Conservation (phyloP, 2,888 invertebrate genomes). For the Drosophila maculinotata region DNA sequence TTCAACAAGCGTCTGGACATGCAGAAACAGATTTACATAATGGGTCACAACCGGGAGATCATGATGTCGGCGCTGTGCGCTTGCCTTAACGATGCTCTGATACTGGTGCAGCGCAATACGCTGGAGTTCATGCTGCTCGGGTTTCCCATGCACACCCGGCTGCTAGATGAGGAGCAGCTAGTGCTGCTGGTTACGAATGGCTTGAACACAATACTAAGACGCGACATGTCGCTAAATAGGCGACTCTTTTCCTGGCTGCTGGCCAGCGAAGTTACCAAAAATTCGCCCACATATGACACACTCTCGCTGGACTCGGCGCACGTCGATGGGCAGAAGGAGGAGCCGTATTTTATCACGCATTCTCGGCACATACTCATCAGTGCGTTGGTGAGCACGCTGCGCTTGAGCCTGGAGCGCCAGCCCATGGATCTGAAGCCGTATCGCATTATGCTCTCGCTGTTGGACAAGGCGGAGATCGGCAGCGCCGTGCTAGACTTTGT, state of each 20-base stretch:
- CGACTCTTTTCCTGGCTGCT: conserved; percentile 94
- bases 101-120: conserved; percentile 93
- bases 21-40: conserved; percentile 92
- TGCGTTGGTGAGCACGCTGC: conserved; percentile 88
- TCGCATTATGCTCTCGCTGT: conserved; percentile 91
- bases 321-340: conserved; percentile 53
- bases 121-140: conserved; percentile 93
- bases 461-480: conserved; percentile 95
- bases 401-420: conserved; percentile 86
- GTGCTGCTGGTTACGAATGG: conserved; percentile 90
- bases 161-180: conserved; percentile 89
- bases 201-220: conserved; percentile 90
- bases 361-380: conserved; percentile 89
- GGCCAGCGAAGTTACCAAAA: conserved; percentile 88
- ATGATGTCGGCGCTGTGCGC: conserved; percentile 93
- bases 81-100: conserved; percentile 91
- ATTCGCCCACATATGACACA: conserved; percentile 82
- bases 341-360: conserved; percentile 88
- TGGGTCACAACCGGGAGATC: conserved; percentile 93
- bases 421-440: conserved; percentile 90
- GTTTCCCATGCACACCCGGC: conserved; percentile 93
- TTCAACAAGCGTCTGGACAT: conserved; percentile 91
- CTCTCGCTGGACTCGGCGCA: conserved; percentile 63
- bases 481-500: conserved; percentile 91
- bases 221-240: conserved; percentile 96